Percentiles rank a stretch among this genome's conserved stretches.
Conservation (phyloP, 2,888 invertebrate species). For the Unio pictorum region DNA sequence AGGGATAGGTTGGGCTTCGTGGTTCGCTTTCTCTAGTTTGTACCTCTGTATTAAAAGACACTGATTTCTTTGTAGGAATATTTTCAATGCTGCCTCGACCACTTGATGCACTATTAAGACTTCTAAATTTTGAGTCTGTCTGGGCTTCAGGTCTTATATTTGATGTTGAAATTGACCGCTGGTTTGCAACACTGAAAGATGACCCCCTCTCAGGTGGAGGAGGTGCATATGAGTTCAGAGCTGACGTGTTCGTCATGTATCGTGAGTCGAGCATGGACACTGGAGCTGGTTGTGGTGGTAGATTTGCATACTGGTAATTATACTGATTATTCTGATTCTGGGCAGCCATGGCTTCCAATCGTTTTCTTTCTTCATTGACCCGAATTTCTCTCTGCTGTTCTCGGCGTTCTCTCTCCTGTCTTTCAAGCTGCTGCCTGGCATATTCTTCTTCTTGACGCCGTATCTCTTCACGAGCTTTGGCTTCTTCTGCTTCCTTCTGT, state of each 20-base stretch:
- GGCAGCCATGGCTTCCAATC: constrained; percentile 43
- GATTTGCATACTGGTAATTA: constrained; percentile 54
- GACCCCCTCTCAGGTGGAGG: constrained; percentile 90
- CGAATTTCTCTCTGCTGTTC: constrained; percentile 55
- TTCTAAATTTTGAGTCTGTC: constrained; percentile 13
- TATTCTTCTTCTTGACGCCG: constrained; percentile 69
- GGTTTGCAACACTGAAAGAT: constrained; percentile 76
- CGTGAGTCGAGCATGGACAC: constrained; percentile 26
- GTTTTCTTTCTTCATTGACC: constrained; percentile 51
- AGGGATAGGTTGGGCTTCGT: constrained; percentile 31
- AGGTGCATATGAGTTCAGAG: constrained; percentile 67
- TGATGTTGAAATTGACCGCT: constrained; percentile 8
- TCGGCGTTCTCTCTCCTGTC: constrained; percentile 45
- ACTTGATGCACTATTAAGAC: constrained; percentile 19
- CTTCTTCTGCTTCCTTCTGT: constrained; percentile 73
- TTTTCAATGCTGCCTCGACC: constrained; percentile 37
- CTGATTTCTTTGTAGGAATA: constrained; percentile 69
- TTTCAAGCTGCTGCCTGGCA: constrained; percentile 45
- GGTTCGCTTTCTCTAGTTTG: constrained; percentile 60
- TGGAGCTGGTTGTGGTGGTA: constrained; percentile 47
- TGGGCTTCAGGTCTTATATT: constrained; percentile 13
- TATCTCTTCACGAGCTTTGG: constrained; percentile 70
- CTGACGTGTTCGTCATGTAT: constrained; percentile 13
- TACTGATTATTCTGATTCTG: constrained; percentile 27
- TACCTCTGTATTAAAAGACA: constrained; percentile 70